phyloP scores from a whole-genome alignment of 2,113 vertebrate species.

The Semicossyphus pulcher region DNA sequence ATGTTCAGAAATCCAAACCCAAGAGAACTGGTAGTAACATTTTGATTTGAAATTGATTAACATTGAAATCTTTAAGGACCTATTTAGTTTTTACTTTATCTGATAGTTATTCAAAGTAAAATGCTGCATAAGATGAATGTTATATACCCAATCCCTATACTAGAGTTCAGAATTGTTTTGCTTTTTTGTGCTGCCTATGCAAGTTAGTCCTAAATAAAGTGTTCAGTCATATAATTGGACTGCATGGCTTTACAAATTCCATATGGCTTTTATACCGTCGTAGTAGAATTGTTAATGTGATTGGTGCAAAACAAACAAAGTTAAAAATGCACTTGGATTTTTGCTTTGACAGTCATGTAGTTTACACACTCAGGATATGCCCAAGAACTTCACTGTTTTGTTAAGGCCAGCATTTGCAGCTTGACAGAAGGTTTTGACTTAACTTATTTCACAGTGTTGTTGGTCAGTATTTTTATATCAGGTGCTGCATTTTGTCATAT shows the following conservation, averaged over 20 bases:
- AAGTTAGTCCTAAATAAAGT: conserved; percentile 79
- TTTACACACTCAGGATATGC: conserved; percentile 72
- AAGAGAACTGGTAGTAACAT: conserved; percentile 10
- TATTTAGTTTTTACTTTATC: conserved; percentile 47
- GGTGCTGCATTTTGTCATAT: conserved; percentile 36
- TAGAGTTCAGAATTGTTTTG: conserved; percentile 79
- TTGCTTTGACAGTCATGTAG: conserved; percentile 44
- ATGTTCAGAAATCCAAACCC: neutral
- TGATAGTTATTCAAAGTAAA: conserved; percentile 33
- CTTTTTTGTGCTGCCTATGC: conserved; percentile 89
- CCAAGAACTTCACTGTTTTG: conserved; percentile 57
- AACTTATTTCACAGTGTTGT: conserved; percentile 48
- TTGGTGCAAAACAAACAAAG: conserved; percentile 11
- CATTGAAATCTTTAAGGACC: conserved; percentile 36
- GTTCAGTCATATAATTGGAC: conserved; percentile 68
- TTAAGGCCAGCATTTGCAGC: conserved; percentile 39
- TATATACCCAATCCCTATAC: conserved; percentile 50
- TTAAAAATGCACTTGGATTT: conserved; percentile 37
- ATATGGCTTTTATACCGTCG: too few relatives aligned
- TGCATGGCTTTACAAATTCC: conserved; percentile 83
- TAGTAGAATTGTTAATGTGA: conserved; percentile 16
- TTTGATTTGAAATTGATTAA: conserved; percentile 29
- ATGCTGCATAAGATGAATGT: conserved; percentile 28
- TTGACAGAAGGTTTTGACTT: conserved; percentile 25
- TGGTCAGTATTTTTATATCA: conserved; percentile 58